Evolutionary conservation across 1,140 invertebrate genomes (phyloP).

Genomic region (Atta colombica): DNA sequence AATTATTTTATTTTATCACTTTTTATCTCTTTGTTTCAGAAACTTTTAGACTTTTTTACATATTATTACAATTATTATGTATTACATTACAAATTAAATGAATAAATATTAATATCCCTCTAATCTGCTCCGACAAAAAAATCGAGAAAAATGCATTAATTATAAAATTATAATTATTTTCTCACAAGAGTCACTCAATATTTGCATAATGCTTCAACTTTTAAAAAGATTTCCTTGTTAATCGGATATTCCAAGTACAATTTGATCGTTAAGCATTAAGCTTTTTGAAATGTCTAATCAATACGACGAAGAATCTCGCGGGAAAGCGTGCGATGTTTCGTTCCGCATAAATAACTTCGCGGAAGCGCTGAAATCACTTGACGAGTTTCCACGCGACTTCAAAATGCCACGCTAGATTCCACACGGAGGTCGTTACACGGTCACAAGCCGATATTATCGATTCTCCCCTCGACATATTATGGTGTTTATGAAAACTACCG

Average conservation of each 20-base stretch:
- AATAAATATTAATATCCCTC: too few relatives aligned
- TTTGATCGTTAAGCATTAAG: not conserved
- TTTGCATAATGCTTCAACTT: not conserved
- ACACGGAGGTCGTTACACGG: not conserved
- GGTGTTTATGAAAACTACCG: slow-evolving; percentile 3
- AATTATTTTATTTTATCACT: too few relatives aligned
- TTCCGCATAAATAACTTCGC: not conserved
- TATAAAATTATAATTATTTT: not conserved
- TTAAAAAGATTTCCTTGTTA: not conserved
- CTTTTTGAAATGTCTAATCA: not conserved
- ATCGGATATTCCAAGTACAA: not conserved
- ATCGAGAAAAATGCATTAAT: not conserved
- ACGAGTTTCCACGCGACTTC: not conserved
- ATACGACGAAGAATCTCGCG: not conserved
- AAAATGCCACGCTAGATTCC: not conserved
- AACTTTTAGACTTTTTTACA: too few relatives aligned
- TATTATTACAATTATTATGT: too few relatives aligned
- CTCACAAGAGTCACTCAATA: not conserved
- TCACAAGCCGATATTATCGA: not conserved
- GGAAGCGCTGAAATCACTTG: not conserved
- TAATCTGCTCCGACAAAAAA: not conserved
- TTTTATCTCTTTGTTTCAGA: too few relatives aligned
- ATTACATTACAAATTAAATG: too few relatives aligned
- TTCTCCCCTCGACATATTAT: slow-evolving; percentile 2
- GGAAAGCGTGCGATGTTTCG: not conserved